Percentiles rank a stretch among this genome's conserved stretches.
Conservation (phyloP, 1,140 invertebrate genomes). For the Ctenoplectra terminalis region DNA sequence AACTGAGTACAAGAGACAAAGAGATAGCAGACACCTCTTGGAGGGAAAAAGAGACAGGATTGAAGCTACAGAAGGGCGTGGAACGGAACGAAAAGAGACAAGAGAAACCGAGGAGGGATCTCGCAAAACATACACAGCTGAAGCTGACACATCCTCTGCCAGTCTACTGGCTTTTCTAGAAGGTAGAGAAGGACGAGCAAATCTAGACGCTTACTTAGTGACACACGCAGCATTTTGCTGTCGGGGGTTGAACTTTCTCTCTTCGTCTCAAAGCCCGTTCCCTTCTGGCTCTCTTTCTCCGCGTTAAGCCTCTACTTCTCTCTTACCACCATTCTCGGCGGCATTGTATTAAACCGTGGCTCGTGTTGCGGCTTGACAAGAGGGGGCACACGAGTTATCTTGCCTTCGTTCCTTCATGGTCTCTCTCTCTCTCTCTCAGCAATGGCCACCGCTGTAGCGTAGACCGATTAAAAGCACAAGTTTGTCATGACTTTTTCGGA, state of each 20-base stretch:
- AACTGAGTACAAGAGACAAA: constrained; percentile 48
- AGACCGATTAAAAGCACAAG: constrained; percentile 18
- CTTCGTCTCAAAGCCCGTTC: constrained; percentile 29
- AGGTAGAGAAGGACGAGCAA: constrained; percentile 64
- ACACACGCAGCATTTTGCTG: constrained; percentile 70
- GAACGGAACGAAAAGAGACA: constrained; percentile 49
- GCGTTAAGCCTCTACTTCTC: constrained; percentile 40
- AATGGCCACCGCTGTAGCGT: background rate
- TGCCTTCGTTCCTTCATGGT: constrained; percentile 12
- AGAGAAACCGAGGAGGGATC: constrained; percentile 58
- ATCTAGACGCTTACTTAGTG: constrained; percentile 76
- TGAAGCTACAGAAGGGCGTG: background rate
- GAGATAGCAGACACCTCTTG: constrained; percentile 23
- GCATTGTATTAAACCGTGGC: constrained; percentile 66
- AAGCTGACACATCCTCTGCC: constrained; percentile 69
- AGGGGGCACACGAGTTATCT: constrained; percentile 56
- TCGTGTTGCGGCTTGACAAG: constrained; percentile 68
- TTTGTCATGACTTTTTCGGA: constrained; percentile 44
- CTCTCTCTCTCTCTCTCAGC: background rate
- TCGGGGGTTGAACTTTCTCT: constrained; percentile 55
- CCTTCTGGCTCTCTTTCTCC: constrained; percentile 19
- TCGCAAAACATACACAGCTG: constrained; percentile 70
- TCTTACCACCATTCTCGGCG: constrained; percentile 39
- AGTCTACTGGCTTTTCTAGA: constrained; percentile 67
- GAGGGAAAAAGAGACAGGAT: background rate